These are phyloP conservation scores for Ataeniobius toweri DNA, from an alignment of 2,797 vertebrate species.

Conservation along the genomic window DNA sequence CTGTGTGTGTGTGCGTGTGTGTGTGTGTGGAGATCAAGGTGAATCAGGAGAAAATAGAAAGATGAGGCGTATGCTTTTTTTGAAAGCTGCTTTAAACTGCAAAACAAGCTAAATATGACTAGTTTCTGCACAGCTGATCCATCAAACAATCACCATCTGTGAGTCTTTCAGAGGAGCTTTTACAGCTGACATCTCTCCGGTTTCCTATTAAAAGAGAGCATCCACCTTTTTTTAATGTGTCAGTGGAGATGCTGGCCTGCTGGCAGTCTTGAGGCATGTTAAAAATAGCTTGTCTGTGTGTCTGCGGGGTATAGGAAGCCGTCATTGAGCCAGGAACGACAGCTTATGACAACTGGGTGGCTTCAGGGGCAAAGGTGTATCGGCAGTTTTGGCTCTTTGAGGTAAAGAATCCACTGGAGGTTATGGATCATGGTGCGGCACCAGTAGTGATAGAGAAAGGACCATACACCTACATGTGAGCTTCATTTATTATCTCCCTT, in stretches of 20 bases:
- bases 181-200: neutral
- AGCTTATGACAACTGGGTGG: slow-evolving; percentile 88
- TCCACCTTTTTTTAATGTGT: slow-evolving; percentile 40
- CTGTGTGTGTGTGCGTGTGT: slow-evolving; percentile 11
- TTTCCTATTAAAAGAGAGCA: slow-evolving; percentile 15
- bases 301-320: slow-evolving; percentile 78
- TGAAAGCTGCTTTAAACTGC: slow-evolving; percentile 29
- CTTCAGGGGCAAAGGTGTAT: slow-evolving; percentile 82
- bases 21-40: slow-evolving; percentile 64
- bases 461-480: slow-evolving; percentile 92
- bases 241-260: slow-evolving; percentile 61
- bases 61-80: slow-evolving; percentile 22
- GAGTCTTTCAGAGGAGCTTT: slow-evolving; percentile 8
- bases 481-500: neutral
- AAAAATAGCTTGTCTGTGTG: slow-evolving; percentile 71
- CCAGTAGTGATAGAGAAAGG: slow-evolving; percentile 86
- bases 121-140: slow-evolving; percentile 16
- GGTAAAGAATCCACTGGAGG: slow-evolving; percentile 84
- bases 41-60: slow-evolving; percentile 57
- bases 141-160: slow-evolving; percentile 35
- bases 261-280: slow-evolving; percentile 59
- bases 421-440: slow-evolving; percentile 67
- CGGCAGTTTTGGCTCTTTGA: slow-evolving; percentile 94
- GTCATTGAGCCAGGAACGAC: slow-evolving; percentile 87
- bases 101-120: slow-evolving; percentile 33